These are phyloP conservation scores for Drosophila kambysellisi DNA, from an alignment of 2,888 invertebrate species.

Conservation along the genomic window DNA sequence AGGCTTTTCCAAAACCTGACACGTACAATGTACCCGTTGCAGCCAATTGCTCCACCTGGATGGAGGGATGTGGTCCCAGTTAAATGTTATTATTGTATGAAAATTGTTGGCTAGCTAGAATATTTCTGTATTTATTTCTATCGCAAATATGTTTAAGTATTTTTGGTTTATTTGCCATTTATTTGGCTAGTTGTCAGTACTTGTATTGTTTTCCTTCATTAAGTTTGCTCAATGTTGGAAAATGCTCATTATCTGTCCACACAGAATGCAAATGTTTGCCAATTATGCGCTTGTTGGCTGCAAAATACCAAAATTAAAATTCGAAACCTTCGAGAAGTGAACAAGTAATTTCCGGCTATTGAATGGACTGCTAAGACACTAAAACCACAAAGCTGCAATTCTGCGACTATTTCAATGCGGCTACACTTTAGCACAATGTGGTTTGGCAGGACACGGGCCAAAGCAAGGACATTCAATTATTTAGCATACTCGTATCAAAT, in stretches of 20 bases:
- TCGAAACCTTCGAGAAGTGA: conserved; percentile 2
- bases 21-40: conserved; percentile 41
- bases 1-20: conserved; percentile 52
- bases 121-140: conserved; percentile 27
- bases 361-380: conserved; percentile 17
- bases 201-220: conserved; percentile 34
- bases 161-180: conserved; percentile 21
- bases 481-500: conserved; percentile 25
- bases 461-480: conserved; percentile 60
- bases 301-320: conserved; percentile 8
- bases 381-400: conserved; percentile 17
- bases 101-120: conserved; percentile 15
- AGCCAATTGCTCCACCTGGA: background rate
- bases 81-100: conserved; percentile 46
- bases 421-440: conserved; percentile 26
- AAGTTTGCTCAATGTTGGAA: conserved; percentile 25
- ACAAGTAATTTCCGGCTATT: conserved; percentile 31
- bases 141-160: conserved; percentile 16
- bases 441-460: conserved; percentile 24
- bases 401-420: conserved; percentile 7
- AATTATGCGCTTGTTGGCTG: conserved; percentile 28
- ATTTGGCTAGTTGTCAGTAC: conserved; percentile 7
- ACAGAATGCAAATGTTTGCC: conserved; percentile 43
- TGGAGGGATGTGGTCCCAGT: background rate
- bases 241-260: conserved; percentile 32